Conservation (phyloP, 2,888 invertebrate genomes). For the Agrochola lychnidis region DNA sequence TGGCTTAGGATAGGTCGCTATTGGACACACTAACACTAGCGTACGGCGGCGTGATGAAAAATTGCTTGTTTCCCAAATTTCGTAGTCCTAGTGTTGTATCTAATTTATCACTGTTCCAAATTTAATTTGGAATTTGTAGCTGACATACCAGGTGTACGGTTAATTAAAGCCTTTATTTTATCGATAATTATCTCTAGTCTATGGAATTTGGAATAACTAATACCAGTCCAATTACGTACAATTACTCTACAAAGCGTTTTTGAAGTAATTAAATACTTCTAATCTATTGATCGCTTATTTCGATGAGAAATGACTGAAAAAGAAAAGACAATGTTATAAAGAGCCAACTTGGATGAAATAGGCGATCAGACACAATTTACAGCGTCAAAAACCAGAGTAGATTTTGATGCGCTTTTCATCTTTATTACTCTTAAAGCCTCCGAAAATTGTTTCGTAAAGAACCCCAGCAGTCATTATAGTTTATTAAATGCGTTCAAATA, state of each 20-base stretch:
- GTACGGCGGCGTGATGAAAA: conserved; percentile 29
- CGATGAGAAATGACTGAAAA: conserved; percentile 2
- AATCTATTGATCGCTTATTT: conserved; percentile 12
- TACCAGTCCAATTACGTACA: background rate
- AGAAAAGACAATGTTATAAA: conserved; percentile 7
- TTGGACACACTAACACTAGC: conserved; percentile 11
- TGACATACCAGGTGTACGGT: background rate
- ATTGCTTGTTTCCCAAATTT: conserved; percentile 27
- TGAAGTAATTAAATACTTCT: conserved; percentile 30
- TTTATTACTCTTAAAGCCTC: conserved; percentile 19
- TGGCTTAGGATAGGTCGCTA: conserved; percentile 34
- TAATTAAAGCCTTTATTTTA: background rate
- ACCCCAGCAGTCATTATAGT: conserved; percentile 6
- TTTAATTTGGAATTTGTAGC: conserved; percentile 19
- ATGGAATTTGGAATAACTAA: conserved; percentile 12
- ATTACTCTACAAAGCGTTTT: conserved; percentile 16
- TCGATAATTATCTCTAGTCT: conserved; percentile 11
- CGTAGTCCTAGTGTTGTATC: background rate
- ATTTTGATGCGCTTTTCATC: conserved; percentile 50
- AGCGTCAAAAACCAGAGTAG: conserved; percentile 40
- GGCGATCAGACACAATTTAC: background rate
- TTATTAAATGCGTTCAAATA: background rate
- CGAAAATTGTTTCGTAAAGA: conserved; percentile 29
- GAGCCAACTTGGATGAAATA: background rate
- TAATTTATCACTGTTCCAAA: conserved; percentile 12